Evolutionary conservation across 2,797 vertebrate genomes (phyloP), one percentile per base, ranked within the genome.

Genomic region (Amblyraja radiata): DNA sequence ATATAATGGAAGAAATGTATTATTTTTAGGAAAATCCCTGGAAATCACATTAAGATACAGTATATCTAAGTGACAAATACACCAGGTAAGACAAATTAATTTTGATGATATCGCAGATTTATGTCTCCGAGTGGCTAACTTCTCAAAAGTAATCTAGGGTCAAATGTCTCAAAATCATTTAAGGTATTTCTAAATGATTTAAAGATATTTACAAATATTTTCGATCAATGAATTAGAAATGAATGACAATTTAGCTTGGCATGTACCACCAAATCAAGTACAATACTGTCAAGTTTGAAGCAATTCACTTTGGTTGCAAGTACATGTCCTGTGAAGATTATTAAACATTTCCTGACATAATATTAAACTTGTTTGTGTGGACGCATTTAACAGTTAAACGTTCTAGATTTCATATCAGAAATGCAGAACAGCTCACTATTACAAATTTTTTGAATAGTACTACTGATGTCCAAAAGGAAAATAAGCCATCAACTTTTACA

Each of bases 201-300:
- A 92, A 74, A 92, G 90, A 76, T 58, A 76, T 54, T 76, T 92
- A 74, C 39, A 92, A 92, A 76, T 46, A 92, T 54, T 54, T 74
- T 92, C 36, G 16, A 92, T 92, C 32, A 92, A 54, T 76, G 39
- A 74, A 92, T 92, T n/a, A n/a, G 90, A 92, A 76, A n/a, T 90
- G 86, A 90, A 90, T 92, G 90, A 92, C 90, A 92, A 92, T 92
- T 92, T 76, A 74, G 90, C 39, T 28, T 73, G 39, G 25, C 23
- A 74, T 76, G 73, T 28, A 92, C 39, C 10, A 74, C 23, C 76
- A 92, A 91, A 91, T 54, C 21, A 46, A 91, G 68, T 74, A 28
- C 68, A 91, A 88, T 65, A 65, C 84, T 65, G 68, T 91, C 65
- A 46, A 92, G 23, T 92, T 76, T 54, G 39, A 76, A 76, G 39